Conservation (phyloP, 2,888 invertebrate species). For the Dicroscelio sp. region DNA sequence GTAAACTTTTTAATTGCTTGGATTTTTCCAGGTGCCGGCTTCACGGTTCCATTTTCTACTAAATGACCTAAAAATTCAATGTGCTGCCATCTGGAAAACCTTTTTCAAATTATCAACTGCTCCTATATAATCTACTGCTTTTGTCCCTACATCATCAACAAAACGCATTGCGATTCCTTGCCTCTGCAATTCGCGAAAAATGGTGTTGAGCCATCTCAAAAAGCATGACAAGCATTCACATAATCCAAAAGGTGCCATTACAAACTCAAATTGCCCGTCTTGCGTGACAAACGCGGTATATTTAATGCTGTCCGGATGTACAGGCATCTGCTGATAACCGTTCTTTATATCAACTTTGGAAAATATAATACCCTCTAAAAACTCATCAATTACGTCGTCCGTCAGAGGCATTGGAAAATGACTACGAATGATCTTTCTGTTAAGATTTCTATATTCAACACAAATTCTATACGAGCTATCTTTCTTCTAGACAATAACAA, state of each 20-base stretch:
- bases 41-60: conserved; percentile 84
- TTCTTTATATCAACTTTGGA: background rate
- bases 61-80: conserved; percentile 86
- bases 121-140: too few species aligned
- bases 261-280: background rate
- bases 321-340: background rate
- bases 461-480: conserved; percentile 52
- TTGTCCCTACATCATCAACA: too few species aligned
- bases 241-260: background rate
- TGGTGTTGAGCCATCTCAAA: too few species aligned
- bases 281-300: conserved; percentile 4
- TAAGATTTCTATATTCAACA: conserved; percentile 27
- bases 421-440: conserved; percentile 25
- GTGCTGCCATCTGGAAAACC: too few species aligned
- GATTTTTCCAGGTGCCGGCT: conserved; percentile 85
- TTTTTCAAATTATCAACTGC: too few species aligned
- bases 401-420: conserved; percentile 28
- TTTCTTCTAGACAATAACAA: conserved; percentile 59
- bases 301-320: background rate
- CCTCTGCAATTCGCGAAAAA: background rate
- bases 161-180: too few species aligned
- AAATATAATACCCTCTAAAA: background rate
- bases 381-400: conserved; percentile 22
- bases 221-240: background rate
- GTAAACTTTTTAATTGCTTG: conserved; percentile 78